Base-by-base conservation (phyloP, 2,888 invertebrate genomes). In the Trachelus tabidus region DNA sequence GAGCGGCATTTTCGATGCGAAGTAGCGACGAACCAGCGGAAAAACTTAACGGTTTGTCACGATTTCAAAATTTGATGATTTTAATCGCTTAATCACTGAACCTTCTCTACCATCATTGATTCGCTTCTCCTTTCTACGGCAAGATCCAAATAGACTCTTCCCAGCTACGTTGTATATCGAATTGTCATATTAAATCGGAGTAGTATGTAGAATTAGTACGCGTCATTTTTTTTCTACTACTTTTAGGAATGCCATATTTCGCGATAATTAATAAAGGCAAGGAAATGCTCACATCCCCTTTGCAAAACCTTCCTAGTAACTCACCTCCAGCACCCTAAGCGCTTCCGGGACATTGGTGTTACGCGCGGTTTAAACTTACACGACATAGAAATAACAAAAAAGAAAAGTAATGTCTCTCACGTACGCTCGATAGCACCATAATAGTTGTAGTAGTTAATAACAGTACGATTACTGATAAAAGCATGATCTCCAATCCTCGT, bases 341-440 rank as follows among this genome's bases (percentile, higher is more conserved):
- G 56, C 56, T 56, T 56, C 2, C 23, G 56, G 56, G 23, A 56
- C 56, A 56, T 56, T 56, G 56, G 56, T 56, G 56, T 56, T 56
- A 56, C 56, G 56, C 40, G 40, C 56, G 56, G 9, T 56, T 56
- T 56, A 56, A 75, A 71, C 12, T 23, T 71, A 73, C 76, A 81
- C 35, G 73, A 37, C 74, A 77, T 75, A 68, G 69, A 78, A 78
- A 56, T 2, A 56, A 56, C 1, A 37, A 69, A 81, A 81, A 81
- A 78, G 77, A 0, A 35, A 35, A 35, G 3, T 12, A 35, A 35
- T 73, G 78, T 73, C 37, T 40, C 40, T 81, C 73, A 37, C 76
- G 69, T 73, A 80, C 73, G 75, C 76, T 75, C 76, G 73, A 76
- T 80, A 81, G 79, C 81, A 80, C 80, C 82, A 82, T 69, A 56